These are phyloP conservation scores for Adelphocoris suturalis DNA, from an alignment of 2,888 invertebrate species.

Conservation along the genomic window DNA sequence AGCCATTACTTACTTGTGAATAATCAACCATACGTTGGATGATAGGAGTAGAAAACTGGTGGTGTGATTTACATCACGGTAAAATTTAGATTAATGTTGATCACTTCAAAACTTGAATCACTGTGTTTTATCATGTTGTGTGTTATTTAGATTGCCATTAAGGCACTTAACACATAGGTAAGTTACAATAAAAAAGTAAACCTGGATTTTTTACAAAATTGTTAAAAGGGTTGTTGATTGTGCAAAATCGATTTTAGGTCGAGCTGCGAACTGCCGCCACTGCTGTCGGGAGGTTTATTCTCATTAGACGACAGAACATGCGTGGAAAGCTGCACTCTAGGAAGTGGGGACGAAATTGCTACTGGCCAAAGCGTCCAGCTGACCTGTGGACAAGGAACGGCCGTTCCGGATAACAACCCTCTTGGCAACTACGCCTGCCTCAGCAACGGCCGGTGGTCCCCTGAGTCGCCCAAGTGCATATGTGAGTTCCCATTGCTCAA, in stretches of 20 bases:
- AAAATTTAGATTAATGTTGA: too few species aligned
- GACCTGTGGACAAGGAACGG: constrained; percentile 44
- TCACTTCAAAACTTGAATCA: too few species aligned
- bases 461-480: constrained; percentile 52
- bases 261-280: background rate
- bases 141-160: too few species aligned
- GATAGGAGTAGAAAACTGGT: too few species aligned
- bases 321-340: background rate
- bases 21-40: too few species aligned
- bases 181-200: too few species aligned
- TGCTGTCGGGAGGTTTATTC: background rate
- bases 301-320: background rate
- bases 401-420: background rate
- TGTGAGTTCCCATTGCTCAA: background rate
- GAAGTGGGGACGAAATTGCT: background rate
- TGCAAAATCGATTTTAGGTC: background rate
- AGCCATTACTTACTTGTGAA: too few species aligned
- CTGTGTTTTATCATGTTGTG: too few species aligned
- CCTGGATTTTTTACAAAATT: too few species aligned
- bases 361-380: background rate
- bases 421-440: constrained; percentile 13
- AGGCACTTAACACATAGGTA: too few species aligned
- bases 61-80: too few species aligned
- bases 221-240: too few species aligned
- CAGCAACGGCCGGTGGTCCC: constrained; percentile 29